Base-by-base conservation (phyloP, 2,797 vertebrate genomes). In the Bradypus variegatus region DNA sequence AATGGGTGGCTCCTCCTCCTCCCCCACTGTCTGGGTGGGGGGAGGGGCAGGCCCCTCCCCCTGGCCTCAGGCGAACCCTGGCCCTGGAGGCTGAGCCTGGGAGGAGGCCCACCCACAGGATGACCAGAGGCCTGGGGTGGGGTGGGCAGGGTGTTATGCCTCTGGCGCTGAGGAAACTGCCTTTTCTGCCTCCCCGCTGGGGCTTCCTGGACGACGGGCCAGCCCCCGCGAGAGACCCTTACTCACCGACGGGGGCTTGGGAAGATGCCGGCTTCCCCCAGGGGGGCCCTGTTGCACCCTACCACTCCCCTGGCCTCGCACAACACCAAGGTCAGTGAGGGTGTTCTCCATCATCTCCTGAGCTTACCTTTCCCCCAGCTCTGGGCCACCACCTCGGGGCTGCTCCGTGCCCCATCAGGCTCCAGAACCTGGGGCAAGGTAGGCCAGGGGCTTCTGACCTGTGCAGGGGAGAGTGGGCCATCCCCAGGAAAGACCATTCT, bases 21-120 rank as follows among this genome's bases (percentile, higher is more conserved):
- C 95, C 94, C 95, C 92, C 48, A 81, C 92, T 93, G 89, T 72
- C 93, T 85, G 95, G 94, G 95, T 93, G 65, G 94, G 95, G 94
- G 94, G 92, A 94, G 96, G 94, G 95, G 91, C 95, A 91, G 93
- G 93, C 95, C 94, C 95, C 90, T 95, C 92, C 92, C 95, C 94
- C 78, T 86, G 92, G 92, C 93, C 95, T 95, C 92, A 88, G 91
- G 90, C 92, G 91, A 93, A 90, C 92, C 94, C 89, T 91, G 91
- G 95, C 94, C 95, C 96, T 93, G 95, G 95, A 95, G 96, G 96
- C 92, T 88, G 92, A 95, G 88, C 93, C 85, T 58, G 91, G 93
- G 94, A 95, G 86, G 89, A 95, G 94, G 89, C 93, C 90, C 92
- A 89, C 91, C 93, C 88, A 58, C 94, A 94, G 70, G 91, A 89